Conservation (phyloP, 2,888 invertebrate species). For the Fabriciana adippe region DNA sequence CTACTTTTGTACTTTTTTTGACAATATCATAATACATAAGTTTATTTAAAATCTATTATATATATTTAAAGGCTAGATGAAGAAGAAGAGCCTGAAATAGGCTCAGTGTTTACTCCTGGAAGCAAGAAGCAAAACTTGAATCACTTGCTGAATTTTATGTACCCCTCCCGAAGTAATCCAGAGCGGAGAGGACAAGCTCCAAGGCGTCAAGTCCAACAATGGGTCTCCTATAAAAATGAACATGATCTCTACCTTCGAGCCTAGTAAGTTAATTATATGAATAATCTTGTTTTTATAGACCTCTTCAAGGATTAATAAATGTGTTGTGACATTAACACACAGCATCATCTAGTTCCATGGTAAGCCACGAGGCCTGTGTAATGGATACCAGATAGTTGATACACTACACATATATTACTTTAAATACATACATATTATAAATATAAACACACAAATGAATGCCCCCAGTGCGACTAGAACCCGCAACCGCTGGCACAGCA, state of each 20-base stretch:
- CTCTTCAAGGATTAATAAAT: not conserved
- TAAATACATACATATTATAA: too few species aligned
- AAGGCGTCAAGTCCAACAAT: slow-evolving; percentile 58
- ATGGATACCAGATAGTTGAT: too few species aligned
- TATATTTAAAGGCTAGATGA: slow-evolving; percentile 71
- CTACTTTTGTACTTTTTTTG: too few species aligned
- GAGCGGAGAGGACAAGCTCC: slow-evolving; percentile 59
- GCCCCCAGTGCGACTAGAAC: too few species aligned
- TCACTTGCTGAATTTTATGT: slow-evolving; percentile 96
- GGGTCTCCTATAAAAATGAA: slow-evolving; percentile 87
- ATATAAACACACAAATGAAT: too few species aligned
- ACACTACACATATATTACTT: too few species aligned
- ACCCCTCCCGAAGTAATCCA: slow-evolving; percentile 83
- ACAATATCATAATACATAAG: not conserved
- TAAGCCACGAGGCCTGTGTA: too few species aligned
- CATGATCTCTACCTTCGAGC: slow-evolving; percentile 97
- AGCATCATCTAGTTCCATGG: too few species aligned
- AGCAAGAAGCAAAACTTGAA: slow-evolving; percentile 96
- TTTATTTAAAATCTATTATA: not conserved
- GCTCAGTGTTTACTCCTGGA: slow-evolving; percentile 91
- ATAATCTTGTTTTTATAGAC: not conserved
- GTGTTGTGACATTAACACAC: too few species aligned
- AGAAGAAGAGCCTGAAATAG: slow-evolving; percentile 86
- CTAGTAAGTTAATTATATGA: slow-evolving; percentile 84
- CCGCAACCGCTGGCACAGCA: too few species aligned